Conservation (phyloP, 2,888 invertebrate species). For the Crocallis elinguaria region DNA sequence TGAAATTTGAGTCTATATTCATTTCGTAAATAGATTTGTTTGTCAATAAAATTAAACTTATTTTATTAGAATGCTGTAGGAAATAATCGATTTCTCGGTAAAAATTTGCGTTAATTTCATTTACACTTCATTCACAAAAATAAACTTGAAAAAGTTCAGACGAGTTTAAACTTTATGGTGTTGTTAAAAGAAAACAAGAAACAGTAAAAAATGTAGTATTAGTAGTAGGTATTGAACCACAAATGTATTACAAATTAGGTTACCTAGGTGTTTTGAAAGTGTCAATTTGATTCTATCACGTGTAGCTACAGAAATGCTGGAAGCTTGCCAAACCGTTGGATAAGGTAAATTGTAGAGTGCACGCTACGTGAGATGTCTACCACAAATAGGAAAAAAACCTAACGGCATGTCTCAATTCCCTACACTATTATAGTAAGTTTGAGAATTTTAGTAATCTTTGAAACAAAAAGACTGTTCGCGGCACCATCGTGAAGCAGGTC, state of each 20-base stretch:
- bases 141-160: background rate
- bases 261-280: slow-evolving; percentile 1
- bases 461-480: too few species aligned
- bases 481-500: too few species aligned
- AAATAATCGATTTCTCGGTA: slow-evolving; percentile 24
- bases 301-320: background rate
- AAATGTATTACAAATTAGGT: slow-evolving; percentile 12
- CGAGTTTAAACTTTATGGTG: slow-evolving; percentile 5
- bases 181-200: background rate
- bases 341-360: too few species aligned
- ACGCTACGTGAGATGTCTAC: too few species aligned
- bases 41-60: slow-evolving; percentile 25
- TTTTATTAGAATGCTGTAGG: slow-evolving; percentile 6
- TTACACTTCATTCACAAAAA: slow-evolving; percentile 1
- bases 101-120: slow-evolving; percentile 16
- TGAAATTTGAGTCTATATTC: slow-evolving; percentile 9
- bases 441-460: too few species aligned
- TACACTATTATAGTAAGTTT: too few species aligned
- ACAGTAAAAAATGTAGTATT: slow-evolving; percentile 1
- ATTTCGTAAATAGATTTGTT: slow-evolving; percentile 19
- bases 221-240: slow-evolving; percentile 1
- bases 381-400: too few species aligned
- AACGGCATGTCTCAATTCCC: too few species aligned
- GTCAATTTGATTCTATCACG: slow-evolving; percentile 3
- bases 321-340: too few species aligned